Base-by-base conservation (phyloP, 1,140 invertebrate genomes). In the Neodiprion fabricii region DNA sequence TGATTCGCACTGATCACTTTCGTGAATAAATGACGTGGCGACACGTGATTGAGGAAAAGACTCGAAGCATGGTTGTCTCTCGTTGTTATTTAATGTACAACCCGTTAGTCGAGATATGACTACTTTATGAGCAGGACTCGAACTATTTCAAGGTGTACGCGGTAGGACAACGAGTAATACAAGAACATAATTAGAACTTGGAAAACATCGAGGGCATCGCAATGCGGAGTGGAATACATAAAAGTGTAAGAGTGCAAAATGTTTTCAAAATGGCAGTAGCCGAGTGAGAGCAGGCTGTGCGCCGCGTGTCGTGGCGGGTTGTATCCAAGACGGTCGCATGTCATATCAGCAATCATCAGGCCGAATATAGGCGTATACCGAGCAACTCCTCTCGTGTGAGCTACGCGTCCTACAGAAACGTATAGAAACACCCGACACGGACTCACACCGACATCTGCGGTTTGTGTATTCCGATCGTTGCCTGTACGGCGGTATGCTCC, bases 291-390 rank as follows among this genome's bases (percentile, higher is more conserved):
- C 53, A 61, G 53, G 53, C n/a, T 61, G 53, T 0, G 53, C n/a
- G 53, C 53, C 53, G 53, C 53, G 82, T 87, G 81, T 85, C 85
- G 85, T 88, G 86, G 28, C 84, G 84, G 80, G 78, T 78, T 83
- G 81, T 82, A 85, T 83, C 80, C 82, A 85, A 85, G 85, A 86
- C 84, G 86, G 84, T 87, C 83, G 87, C 86, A 88, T 88, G 87
- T 87, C 87, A 87, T 87, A 88, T 88, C 87, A 87, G 86, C 86
- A 86, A 87, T 88, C 83, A 87, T 87, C 85, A 82, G 50, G 49
- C 75, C 82, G 82, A 80, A 86, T 87, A 85, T 85, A 86, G 82
- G 84, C 86, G 86, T 87, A 61, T 17, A 17, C 53, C 53, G 53
- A 61, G 11, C 53, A 61, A 61, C 53, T 61, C 53, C 11, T 61